phyloP scores from a whole-genome alignment of 2,113 vertebrate species.

The Ceratotherium simum region DNA sequence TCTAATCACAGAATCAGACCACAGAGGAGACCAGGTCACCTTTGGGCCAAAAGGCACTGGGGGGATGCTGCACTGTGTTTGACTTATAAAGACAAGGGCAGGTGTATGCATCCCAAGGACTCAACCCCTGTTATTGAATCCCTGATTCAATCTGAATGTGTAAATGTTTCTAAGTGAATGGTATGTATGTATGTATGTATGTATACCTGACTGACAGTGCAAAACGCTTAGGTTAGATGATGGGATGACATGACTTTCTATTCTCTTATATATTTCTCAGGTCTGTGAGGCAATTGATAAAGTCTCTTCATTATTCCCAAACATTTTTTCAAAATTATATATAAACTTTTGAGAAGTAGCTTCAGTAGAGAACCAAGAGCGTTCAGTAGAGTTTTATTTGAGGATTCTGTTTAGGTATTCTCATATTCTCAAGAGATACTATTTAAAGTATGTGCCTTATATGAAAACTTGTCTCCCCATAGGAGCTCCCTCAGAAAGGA shows the following conservation, averaged over 20 bases:
- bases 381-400: background rate
- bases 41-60: background rate
- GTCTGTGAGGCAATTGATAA: background rate
- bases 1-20: background rate
- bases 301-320: background rate
- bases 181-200: background rate
- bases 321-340: background rate
- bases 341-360: background rate
- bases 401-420: background rate
- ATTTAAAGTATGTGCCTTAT: background rate
- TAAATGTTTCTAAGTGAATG: background rate
- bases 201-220: background rate
- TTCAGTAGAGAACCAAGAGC: background rate
- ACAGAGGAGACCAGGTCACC: background rate
- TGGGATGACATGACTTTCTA: background rate
- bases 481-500: background rate
- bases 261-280: background rate
- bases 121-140: background rate
- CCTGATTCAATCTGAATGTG: background rate
- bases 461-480: background rate
- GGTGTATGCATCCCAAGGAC: background rate
- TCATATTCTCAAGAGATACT: background rate
- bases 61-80: background rate
- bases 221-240: background rate
- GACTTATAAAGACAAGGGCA: background rate